phyloP scores from a whole-genome alignment of 2,888 invertebrate species.

The Ichneumoninae sp. region DNA sequence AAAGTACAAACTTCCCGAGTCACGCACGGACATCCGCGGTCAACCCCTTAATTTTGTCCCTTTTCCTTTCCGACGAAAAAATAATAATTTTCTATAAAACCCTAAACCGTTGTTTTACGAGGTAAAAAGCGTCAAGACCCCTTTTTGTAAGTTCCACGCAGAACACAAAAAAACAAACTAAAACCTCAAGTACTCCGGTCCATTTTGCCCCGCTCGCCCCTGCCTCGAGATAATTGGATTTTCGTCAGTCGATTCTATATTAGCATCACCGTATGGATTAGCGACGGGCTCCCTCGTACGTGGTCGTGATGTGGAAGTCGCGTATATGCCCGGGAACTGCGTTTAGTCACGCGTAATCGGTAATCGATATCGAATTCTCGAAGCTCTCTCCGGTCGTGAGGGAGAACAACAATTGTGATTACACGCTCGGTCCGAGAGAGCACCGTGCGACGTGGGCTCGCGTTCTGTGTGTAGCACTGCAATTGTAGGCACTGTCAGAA shows the following conservation, averaged over 20 bases:
- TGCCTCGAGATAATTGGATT: background rate
- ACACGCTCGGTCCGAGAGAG: constrained; percentile 60
- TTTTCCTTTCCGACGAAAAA: background rate
- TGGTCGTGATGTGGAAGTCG: constrained; percentile 57
- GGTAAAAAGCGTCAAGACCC: background rate
- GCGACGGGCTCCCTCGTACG: constrained; percentile 4
- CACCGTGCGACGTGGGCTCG: constrained; percentile 46
- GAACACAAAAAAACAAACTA: too few species aligned
- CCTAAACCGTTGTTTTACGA: background rate
- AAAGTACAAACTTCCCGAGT: constrained; percentile 56
- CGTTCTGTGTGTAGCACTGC: background rate
- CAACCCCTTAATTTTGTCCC: constrained; percentile 4
- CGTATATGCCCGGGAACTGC: constrained; percentile 46
- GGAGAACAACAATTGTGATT: constrained; percentile 63
- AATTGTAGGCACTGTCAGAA: constrained; percentile 44
- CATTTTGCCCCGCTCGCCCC: background rate
- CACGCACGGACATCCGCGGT: constrained; percentile 25
- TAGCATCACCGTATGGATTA: background rate
- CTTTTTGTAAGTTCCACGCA: too few species aligned
- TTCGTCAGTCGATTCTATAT: background rate
- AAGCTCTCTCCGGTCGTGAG: constrained; percentile 33
- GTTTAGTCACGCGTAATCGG: constrained; percentile 70
- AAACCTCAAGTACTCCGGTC: background rate
- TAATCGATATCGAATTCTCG: constrained; percentile 72
- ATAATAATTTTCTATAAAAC: background rate